phyloP scores from a whole-genome alignment of 1,140 invertebrate species.

The Bombus haemorrhoidalis region DNA sequence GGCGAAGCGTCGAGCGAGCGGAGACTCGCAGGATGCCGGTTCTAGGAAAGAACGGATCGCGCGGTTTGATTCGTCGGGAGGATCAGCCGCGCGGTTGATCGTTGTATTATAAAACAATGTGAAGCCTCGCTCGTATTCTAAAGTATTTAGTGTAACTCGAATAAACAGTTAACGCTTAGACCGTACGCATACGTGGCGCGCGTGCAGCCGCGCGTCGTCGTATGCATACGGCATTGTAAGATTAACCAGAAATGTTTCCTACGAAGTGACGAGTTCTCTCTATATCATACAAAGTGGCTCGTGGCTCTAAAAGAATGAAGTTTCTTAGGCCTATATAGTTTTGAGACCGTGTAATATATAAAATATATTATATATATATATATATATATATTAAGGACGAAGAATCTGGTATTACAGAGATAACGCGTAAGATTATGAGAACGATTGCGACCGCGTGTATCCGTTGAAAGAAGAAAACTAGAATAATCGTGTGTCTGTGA shows the following conservation, averaged over 20 bases:
- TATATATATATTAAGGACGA: constrained; percentile 24
- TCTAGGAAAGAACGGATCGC: background rate
- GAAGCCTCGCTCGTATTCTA: constrained; percentile 78
- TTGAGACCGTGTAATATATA: constrained; percentile 62
- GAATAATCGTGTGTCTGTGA: constrained; percentile 16
- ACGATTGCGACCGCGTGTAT: constrained; percentile 2
- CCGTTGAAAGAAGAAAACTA: background rate
- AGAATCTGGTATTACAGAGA: constrained; percentile 29
- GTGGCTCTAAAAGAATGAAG: constrained; percentile 39
- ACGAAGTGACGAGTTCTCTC: constrained; percentile 68
- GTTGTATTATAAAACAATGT: constrained; percentile 72
- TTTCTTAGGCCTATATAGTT: constrained; percentile 63
- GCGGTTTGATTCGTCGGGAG: background rate
- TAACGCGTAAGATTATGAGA: constrained; percentile 16
- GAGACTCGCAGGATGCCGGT: background rate
- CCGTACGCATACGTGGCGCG: constrained; percentile 60
- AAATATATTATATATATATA: background rate
- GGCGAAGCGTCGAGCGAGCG: background rate
- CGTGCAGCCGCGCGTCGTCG: background rate
- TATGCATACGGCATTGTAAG: constrained; percentile 63
- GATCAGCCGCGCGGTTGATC: constrained; percentile 19
- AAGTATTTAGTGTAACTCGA: constrained; percentile 75
- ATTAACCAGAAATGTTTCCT: constrained; percentile 70
- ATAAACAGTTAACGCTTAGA: constrained; percentile 74
- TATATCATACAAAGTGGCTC: constrained; percentile 54